Evolutionary conservation across 2,113 vertebrate species (phyloP), one percentile per base, ranked within the genome.

Genomic region (Chaenocephalus aceratus): DNA sequence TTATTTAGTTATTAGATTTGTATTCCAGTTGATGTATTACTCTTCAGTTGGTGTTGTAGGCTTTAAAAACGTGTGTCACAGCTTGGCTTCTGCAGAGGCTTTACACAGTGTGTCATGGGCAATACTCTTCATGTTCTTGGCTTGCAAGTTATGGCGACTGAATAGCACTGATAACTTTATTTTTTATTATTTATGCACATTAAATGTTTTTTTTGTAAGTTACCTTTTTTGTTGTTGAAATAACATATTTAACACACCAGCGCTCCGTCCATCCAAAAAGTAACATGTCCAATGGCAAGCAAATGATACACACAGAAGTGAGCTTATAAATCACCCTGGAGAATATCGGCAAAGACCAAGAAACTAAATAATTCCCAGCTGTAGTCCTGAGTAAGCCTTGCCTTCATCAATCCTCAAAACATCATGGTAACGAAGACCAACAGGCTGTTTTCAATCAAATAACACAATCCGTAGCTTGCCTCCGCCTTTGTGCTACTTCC

Each of bases 361-460:
- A 57, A 72, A 78, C 62, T 65, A 76, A 94, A 88, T 87, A 82
- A 86, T 76, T 87, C 73, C 83, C 93, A 93, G 91, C 90, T 93
- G 93, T 59, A 60, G 65, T 44, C 67, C 77, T 82, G 59, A 85
- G 75, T 84, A 82, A 73, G 86, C 51, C 62, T 73, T 78, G 71
- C 85, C 90, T 88, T 86, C 84, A 83, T 86, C 75, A 83, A 14
- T 86, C 77, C 83, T 80, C 48, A 82, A 63, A 92, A 90, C 81
- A 87, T 80, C 67, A 71, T 58, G 61, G 73, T 77, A 83, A 86
- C 78, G 78, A 88, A 86, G 72, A 87, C 62, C 82, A 90, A 78
- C 84, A 91, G 83, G 89, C 92, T 92, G 91, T 82, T 91, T 84
- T 86, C 80, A 87, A 92, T 94, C 88, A 92, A 85, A 91, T 84